These are phyloP conservation scores for Heliconius hortense DNA, from an alignment of 2,888 invertebrate species.

Conservation along the genomic window DNA sequence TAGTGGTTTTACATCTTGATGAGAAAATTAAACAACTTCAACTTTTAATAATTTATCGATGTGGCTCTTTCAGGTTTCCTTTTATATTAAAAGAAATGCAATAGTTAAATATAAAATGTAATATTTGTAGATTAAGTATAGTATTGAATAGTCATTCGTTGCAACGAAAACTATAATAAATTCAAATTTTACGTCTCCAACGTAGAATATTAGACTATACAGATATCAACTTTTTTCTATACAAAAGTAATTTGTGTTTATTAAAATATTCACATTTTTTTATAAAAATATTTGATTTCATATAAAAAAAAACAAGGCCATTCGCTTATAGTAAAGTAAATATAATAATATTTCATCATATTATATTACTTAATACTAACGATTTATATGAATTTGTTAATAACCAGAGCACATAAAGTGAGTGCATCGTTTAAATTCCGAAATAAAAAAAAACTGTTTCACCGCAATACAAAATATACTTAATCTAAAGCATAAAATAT, in stretches of 20 bases:
- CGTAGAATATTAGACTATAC: not conserved
- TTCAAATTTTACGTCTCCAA: no score
- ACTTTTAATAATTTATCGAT: not conserved
- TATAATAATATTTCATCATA: not conserved
- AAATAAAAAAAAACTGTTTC: not conserved
- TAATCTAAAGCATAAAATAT: not conserved
- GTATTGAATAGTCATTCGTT: no score
- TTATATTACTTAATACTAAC: not conserved
- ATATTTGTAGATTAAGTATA: no score
- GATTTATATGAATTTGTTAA: conserved; percentile 4
- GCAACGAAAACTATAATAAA: no score
- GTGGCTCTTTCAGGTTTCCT: not conserved
- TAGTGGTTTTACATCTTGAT: not conserved
- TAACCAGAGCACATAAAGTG: conserved; percentile 1
- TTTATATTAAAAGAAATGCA: not conserved
- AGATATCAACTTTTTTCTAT: not conserved
- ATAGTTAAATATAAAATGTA: not conserved
- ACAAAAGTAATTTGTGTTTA: not conserved
- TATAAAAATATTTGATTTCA: not conserved
- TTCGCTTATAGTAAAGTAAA: not conserved
- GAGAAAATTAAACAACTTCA: not conserved
- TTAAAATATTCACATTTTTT: not conserved
- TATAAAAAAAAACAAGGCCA: not conserved
- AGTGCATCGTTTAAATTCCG: conserved; percentile 4
- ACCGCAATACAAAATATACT: not conserved